These are phyloP conservation scores for Cynaeus angustus DNA, from an alignment of 2,888 invertebrate genomes.

Conservation along the genomic window DNA sequence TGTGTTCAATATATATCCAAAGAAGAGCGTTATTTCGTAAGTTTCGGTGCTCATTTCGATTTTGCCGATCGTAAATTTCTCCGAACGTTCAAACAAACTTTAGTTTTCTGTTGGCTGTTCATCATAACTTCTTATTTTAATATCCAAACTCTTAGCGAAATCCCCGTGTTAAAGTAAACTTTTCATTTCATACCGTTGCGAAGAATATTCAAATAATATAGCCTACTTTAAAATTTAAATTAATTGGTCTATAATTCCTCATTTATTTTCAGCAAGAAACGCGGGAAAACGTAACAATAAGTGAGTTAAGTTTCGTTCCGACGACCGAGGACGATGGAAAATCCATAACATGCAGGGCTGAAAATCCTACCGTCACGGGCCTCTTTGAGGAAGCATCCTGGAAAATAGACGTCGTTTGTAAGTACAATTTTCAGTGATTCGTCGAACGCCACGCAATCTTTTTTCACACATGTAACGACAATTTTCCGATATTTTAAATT, in stretches of 20 bases:
- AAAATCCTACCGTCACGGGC: constrained; percentile 92
- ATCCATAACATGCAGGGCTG: constrained; percentile 90
- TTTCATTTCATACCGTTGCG: constrained; percentile 53
- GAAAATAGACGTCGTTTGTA: constrained; percentile 93
- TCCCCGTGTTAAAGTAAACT: constrained; percentile 58
- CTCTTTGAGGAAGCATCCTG: constrained; percentile 88
- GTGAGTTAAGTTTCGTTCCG: constrained; percentile 91
- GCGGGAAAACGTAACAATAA: constrained; percentile 87
- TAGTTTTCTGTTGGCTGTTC: constrained; percentile 48
- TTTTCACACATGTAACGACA: background rate
- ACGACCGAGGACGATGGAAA: constrained; percentile 93
- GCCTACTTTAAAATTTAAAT: constrained; percentile 63
- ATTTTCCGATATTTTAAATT: too few species aligned
- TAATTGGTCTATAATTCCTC: constrained; percentile 64
- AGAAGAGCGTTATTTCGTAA: constrained; percentile 30
- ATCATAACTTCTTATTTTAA: constrained; percentile 59
- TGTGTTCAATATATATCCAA: constrained; percentile 25
- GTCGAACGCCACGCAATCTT: background rate
- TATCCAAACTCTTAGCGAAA: constrained; percentile 54
- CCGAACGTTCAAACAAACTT: constrained; percentile 47
- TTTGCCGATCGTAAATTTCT: constrained; percentile 57
- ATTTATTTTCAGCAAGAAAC: constrained; percentile 81
- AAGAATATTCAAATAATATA: constrained; percentile 60
- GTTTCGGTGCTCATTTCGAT: constrained; percentile 35
- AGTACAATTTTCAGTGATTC: constrained; percentile 73